Base-by-base conservation (phyloP, 2,797 vertebrate species). In the Podarcis lilfordi region DNA sequence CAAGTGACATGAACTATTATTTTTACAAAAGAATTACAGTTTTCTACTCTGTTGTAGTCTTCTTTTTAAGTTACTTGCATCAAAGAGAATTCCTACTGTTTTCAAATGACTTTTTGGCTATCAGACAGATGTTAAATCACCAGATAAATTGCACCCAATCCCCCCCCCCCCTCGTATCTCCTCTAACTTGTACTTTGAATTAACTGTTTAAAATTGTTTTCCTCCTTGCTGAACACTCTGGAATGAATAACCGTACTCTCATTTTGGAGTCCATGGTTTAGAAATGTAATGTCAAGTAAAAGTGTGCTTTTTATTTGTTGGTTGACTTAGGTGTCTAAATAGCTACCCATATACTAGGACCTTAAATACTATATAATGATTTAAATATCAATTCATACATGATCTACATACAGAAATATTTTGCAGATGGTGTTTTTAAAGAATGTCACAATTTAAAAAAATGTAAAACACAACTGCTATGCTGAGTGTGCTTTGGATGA, bases 291-390 rank as follows among this genome's bases (percentile, higher is more conserved):
- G 15, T 9, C 64, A 35, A 35, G 37, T n/a, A 80, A 55, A 37
- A 72, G 25, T 3, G 23, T 29, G 19, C 8, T 15, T 10, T 79
- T 80, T 86, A 40, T 40, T 45, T n/a, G 10, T 45, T 50, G 29
- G 32, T 77, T 85, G 89, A 86, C 86, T 92, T 88, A 80, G 55
- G 27, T 43, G 43, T 89, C 71, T 88, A 88, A 90, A 89, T 43
- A 9, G 43, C 43, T 43, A 9, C 43, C 1, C 8, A 43, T 43
- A 43, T 9, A 43, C 43, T 83, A 89, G 82, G 59, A 85, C n/a
- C 17, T 87, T 80, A 86, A 90, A 69, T 43, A 61, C 72, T 88
- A 66, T 35, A 40, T 29, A 40, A 92, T 87, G 59, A 82, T 76
- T 3, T 1, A 11, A 86, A 8, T 88, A 55, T 83, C 91, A 91